Evolutionary conservation across 2,797 vertebrate species (phyloP).

Genomic region (Gymnodraco acuticeps): DNA sequence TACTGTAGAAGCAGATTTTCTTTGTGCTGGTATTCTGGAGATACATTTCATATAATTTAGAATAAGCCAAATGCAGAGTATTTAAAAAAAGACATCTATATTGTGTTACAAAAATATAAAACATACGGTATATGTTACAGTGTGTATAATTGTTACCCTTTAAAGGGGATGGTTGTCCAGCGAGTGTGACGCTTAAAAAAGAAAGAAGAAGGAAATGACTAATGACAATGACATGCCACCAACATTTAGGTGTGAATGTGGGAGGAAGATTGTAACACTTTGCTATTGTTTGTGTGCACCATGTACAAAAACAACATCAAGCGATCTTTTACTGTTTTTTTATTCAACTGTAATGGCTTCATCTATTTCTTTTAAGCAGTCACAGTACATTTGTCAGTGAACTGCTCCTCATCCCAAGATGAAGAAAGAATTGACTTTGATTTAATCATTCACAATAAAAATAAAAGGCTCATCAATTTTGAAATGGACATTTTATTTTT

Average conservation of each 20-base stretch:
- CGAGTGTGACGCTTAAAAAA: conserved; percentile 46
- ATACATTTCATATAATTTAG: not conserved
- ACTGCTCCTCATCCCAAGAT: conserved; percentile 84
- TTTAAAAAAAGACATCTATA: not conserved
- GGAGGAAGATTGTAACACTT: conserved; percentile 44
- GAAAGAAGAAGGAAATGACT: conserved; percentile 65
- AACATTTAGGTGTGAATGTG: conserved; percentile 61
- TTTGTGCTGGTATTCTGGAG: not conserved
- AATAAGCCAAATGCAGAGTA: not conserved
- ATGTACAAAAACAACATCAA: conserved; percentile 45
- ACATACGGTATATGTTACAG: not conserved
- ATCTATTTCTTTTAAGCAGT: conserved; percentile 84
- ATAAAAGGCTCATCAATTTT: conserved; percentile 88
- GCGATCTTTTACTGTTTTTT: conserved; percentile 72
- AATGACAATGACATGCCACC: conserved; percentile 28
- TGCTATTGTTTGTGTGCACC: conserved; percentile 41
- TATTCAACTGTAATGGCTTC: conserved; percentile 77
- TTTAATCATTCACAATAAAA: conserved; percentile 84
- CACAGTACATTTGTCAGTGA: conserved; percentile 88
- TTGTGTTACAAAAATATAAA: not conserved
- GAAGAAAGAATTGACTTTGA: conserved; percentile 76
- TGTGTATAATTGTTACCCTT: conserved; percentile 5
- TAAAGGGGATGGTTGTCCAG: conserved; percentile 12
- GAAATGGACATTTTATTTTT: conserved; percentile 89
- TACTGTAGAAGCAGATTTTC: not conserved